Conservation (phyloP, 2,113 vertebrate species). For the Gambusia affinis region DNA sequence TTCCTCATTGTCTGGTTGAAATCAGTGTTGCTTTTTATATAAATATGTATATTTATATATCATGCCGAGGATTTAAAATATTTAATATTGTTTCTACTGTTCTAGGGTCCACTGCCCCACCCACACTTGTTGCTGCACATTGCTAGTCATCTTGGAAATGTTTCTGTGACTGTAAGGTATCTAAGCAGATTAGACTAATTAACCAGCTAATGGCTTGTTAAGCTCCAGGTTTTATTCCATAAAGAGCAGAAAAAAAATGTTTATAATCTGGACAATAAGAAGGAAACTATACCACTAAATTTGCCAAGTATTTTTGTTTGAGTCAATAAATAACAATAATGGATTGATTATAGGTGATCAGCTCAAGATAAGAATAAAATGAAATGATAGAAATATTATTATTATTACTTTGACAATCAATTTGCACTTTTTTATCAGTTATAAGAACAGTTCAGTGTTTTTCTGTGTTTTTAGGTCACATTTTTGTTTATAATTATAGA, state of each 20-base stretch:
- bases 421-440: not conserved
- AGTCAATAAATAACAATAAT: not conserved
- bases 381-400: not conserved
- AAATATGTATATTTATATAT: too few species aligned
- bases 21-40: too few species aligned
- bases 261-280: not conserved
- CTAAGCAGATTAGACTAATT: not conserved
- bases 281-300: too few species aligned
- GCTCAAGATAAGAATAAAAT: not conserved
- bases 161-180: not conserved
- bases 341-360: not conserved
- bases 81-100: too few species aligned
- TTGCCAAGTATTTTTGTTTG: too few species aligned
- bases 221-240: not conserved
- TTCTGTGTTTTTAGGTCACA: too few species aligned
- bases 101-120: not conserved
- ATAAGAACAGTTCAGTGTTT: not conserved
- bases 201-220: not conserved
- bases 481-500: too few species aligned
- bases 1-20: too few species aligned
- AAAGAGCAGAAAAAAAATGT: not conserved
- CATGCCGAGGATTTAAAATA: too few species aligned
- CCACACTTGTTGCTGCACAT: not conserved
- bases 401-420: not conserved
- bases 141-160: not conserved